Percentiles rank a stretch among this genome's conserved stretches.
phyloP scores from a whole-genome alignment of 2,113 vertebrate species.

The Salvelinus alpinus region DNA sequence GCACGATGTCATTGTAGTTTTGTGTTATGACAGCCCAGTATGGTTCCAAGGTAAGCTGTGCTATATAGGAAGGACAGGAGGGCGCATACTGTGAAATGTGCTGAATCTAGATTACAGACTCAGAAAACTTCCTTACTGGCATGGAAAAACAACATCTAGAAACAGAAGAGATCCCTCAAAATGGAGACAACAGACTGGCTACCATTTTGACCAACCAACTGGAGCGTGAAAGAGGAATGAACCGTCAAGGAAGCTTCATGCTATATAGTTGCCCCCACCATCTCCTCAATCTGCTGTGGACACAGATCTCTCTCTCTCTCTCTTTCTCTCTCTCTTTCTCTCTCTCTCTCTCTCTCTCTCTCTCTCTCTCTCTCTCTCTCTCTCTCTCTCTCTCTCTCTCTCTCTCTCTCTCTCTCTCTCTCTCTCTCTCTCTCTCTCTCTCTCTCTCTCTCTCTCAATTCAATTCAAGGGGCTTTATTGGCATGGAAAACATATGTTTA shows the following conservation, averaged over 20 bases:
- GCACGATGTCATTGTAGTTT: neutral
- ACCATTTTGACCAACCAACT: constrained; percentile 40
- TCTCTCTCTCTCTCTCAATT: no score
- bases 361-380: no score
- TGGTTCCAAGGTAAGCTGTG: constrained; percentile 10
- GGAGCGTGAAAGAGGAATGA: constrained; percentile 40
- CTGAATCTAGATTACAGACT: constrained; percentile 32
- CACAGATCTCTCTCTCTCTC: neutral
- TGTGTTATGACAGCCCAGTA: neutral
- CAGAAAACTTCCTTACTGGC: constrained; percentile 30
- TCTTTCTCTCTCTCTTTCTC: no score
- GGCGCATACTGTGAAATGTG: constrained; percentile 26
- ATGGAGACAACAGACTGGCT: constrained; percentile 44
- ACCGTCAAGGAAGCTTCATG: constrained; percentile 22
- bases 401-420: no score
- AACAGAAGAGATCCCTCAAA: constrained; percentile 46
- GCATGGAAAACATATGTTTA: no score
- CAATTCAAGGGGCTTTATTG: no score
- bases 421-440: no score
- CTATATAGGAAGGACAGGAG: constrained; percentile 24
- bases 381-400: no score
- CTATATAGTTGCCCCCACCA: constrained; percentile 6
- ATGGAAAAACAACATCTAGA: constrained; percentile 31
- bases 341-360: no score
- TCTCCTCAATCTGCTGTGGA: constrained; percentile 24